Conservation (phyloP, 2,797 vertebrate species). For the Peromyscus melanophrys region DNA sequence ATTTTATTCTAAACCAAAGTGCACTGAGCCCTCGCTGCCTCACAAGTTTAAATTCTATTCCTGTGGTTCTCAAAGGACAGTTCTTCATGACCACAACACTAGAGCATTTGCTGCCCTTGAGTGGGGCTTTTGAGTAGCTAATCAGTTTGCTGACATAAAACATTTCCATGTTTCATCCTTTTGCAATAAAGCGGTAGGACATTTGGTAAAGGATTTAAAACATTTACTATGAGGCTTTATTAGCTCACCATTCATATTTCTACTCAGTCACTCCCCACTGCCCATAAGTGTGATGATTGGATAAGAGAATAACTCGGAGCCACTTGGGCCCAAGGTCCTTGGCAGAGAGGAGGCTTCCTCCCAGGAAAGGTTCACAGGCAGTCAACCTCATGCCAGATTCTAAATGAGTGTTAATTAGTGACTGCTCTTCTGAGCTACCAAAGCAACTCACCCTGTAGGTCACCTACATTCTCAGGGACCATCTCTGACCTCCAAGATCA, state of each 20-base stretch:
- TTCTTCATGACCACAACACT: background rate
- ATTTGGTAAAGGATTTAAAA: background rate
- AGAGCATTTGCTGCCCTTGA: background rate
- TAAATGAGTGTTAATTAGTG: background rate
- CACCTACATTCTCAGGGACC: background rate
- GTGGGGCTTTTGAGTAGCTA: constrained; percentile 22
- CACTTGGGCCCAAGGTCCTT: background rate
- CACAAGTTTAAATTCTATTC: background rate
- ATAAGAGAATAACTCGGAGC: background rate
- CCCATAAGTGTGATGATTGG: background rate
- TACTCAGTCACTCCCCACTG: background rate
- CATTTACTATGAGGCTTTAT: background rate
- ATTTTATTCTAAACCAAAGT: constrained; percentile 16
- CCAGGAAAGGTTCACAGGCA: background rate
- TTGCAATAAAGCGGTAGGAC: background rate
- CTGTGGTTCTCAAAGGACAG: background rate
- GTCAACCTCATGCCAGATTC: background rate
- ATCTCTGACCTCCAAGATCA: background rate
- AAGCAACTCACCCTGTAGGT: background rate
- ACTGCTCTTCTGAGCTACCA: background rate
- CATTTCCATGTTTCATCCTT: background rate
- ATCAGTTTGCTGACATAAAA: background rate
- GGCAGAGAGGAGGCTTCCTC: background rate
- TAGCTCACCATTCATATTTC: background rate
- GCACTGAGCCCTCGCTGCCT: background rate